Evolutionary conservation across 1,140 invertebrate genomes (phyloP).

Genomic region (Drosophila virilis): DNA sequence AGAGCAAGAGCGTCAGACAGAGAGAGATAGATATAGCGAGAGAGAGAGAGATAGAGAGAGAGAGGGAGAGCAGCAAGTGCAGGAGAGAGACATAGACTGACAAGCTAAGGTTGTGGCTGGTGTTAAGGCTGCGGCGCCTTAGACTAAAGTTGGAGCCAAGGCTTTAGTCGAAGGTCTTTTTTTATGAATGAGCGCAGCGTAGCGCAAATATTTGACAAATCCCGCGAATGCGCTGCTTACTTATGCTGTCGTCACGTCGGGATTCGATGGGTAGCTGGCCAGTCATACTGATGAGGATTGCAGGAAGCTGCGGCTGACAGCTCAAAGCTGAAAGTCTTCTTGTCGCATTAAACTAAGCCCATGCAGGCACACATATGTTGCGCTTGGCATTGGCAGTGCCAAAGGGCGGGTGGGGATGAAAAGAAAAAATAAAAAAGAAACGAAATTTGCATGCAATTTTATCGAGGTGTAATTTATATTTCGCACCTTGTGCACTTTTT

Average conservation of each 20-base stretch:
- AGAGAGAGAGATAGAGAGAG: constrained; percentile 7
- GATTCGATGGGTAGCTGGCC: constrained; percentile 33
- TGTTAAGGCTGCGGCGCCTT: constrained; percentile 26
- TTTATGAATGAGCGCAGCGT: constrained; percentile 70
- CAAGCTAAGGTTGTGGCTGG: constrained; percentile 37
- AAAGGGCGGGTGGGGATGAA: neutral
- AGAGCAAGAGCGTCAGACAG: constrained; percentile 17
- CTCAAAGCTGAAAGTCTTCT: neutral
- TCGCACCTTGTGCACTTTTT: constrained; percentile 46
- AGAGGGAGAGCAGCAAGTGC: neutral
- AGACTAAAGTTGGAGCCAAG: constrained; percentile 19
- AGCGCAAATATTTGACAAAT: constrained; percentile 81
- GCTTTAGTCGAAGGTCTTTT: constrained; percentile 26
- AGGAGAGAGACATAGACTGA: constrained; percentile 21
- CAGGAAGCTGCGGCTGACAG: constrained; percentile 45
- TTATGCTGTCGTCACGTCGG: constrained; percentile 74
- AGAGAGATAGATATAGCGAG: neutral
- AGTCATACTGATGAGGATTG: constrained; percentile 58
- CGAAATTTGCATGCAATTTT: constrained; percentile 67
- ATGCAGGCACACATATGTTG: constrained; percentile 20
- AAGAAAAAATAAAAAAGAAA: constrained; percentile 16
- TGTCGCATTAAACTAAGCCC: constrained; percentile 4
- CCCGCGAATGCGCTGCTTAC: constrained; percentile 79
- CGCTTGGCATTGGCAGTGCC: constrained; percentile 24
- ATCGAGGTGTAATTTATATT: constrained; percentile 74